phyloP scores from a whole-genome alignment of 2,113 vertebrate species.

The Caranx melampygus region DNA sequence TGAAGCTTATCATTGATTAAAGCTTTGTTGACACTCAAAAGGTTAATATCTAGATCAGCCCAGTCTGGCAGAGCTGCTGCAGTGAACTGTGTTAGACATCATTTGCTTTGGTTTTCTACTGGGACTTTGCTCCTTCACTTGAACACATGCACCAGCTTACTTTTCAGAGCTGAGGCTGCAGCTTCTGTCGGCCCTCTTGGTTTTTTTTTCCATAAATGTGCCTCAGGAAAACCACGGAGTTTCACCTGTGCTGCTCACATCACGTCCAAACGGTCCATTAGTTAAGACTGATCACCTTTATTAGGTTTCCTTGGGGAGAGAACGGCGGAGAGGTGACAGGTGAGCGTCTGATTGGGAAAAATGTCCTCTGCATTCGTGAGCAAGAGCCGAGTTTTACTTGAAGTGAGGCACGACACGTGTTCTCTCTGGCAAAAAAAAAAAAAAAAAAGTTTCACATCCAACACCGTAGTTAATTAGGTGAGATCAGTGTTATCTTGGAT shows the following conservation, averaged over 20 bases:
- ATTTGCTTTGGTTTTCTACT: neutral
- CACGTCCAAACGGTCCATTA: slow-evolving; percentile 37
- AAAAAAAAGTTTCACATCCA: slow-evolving; percentile 10
- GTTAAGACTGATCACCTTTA: slow-evolving; percentile 61
- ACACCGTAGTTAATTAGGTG: neutral
- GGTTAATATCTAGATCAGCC: neutral
- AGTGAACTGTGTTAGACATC: neutral
- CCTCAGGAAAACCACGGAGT: neutral
- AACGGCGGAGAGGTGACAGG: slow-evolving; percentile 10
- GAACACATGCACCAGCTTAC: slow-evolving; percentile 3
- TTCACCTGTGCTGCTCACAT: slow-evolving; percentile 28
- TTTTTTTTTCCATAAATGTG: slow-evolving; percentile 52
- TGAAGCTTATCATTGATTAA: neutral
- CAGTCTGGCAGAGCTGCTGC: neutral
- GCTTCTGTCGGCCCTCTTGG: slow-evolving; percentile 4
- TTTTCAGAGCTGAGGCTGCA: slow-evolving; percentile 4
- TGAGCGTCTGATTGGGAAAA: slow-evolving; percentile 45
- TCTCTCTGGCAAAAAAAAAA: neutral
- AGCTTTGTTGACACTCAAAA: neutral
- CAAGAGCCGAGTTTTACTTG: slow-evolving; percentile 15
- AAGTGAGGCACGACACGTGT: slow-evolving; percentile 1
- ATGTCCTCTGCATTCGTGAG: slow-evolving; percentile 29
- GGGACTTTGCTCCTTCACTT: neutral
- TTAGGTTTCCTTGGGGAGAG: slow-evolving; percentile 43
- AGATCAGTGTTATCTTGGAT: slow-evolving; percentile 5